phyloP scores from a whole-genome alignment of 2,113 vertebrate species.

The Eulemur rufifrons region DNA sequence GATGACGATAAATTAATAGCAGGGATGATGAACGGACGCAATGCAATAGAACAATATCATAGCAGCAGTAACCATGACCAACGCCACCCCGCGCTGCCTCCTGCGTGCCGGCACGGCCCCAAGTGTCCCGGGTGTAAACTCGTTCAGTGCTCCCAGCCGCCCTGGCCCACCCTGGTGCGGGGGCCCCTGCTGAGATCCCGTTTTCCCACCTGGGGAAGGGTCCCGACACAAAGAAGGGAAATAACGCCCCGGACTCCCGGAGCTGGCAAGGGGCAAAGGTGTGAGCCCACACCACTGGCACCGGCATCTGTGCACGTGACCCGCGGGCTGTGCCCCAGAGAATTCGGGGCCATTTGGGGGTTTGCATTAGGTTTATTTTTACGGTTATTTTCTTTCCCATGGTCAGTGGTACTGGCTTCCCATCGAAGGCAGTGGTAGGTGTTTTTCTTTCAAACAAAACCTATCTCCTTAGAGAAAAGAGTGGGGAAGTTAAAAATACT shows the following conservation, averaged over 20 bases:
- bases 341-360: background rate
- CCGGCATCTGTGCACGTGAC: background rate
- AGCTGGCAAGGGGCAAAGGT: background rate
- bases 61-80: too few species aligned
- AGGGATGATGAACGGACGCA: too few species aligned
- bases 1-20: background rate
- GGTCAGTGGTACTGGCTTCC: background rate
- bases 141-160: background rate
- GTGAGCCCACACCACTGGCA: fast-evolving
- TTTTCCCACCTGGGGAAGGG: too few species aligned
- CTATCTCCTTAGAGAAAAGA: background rate
- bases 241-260: background rate
- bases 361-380: background rate
- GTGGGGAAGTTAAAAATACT: background rate
- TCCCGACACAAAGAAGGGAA: background rate
- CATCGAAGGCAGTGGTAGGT: background rate
- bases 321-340: background rate
- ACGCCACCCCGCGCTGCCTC: fast-evolving
- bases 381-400: background rate
- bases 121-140: fast-evolving
- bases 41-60: fast-evolving
- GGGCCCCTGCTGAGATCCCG: background rate
- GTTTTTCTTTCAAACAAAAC: background rate
- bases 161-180: background rate
- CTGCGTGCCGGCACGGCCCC: fast-evolving